Base-by-base conservation (phyloP, 2,888 invertebrate genomes). In the Drosophila mayaguana region DNA sequence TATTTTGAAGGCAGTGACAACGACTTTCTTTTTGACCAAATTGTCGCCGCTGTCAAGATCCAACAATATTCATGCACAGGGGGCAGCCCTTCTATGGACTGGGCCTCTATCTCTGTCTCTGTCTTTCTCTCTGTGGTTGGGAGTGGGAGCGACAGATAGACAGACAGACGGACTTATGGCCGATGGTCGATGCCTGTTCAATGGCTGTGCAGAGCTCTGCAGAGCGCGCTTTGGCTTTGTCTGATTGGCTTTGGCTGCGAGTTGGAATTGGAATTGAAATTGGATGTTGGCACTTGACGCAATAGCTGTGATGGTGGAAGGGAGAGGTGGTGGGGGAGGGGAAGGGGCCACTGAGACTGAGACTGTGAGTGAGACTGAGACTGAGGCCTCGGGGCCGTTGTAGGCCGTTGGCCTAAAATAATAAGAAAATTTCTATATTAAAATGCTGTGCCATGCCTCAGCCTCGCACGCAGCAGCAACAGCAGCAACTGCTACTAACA, bases 351-450 rank as follows among this genome's bases (percentile, higher is more conserved):
- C 28, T 12, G 46, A 43, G 28, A 63, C 42, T 20, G 50, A 42
- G 38, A 60, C 42, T 20, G 50, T 25, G 38, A 50, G 22, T 32
- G 28, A 18, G 20, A 38, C 60, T 40, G 25, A 40, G 60, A 53
- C 53, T 20, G 78, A 73, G 81, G 78, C 81, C 73, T 79, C 77
- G 89, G 87, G 89, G 87, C 88, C 90, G 88, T 88, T 83, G 90
- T 90, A 86, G 89, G 90, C 90, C 90, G 90, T 86, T 90, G 87
- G 84, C 87, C 89, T 83, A 83, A 88, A 88, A 81, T 86, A 80
- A 85, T 89, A 88, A 82, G 90, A 90, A 89, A 90, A 90, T 81
- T 90, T 81, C 90, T 83, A 83, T 80, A 88, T 88, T 90, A 90
- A 88, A 90, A 88, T 88, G 88, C 88, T 88, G 75, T 74, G 89